Evolutionary conservation across 2,888 invertebrate species (phyloP), one percentile per base, ranked within the genome.

Genomic region (Mesopsocus fuscifrons): DNA sequence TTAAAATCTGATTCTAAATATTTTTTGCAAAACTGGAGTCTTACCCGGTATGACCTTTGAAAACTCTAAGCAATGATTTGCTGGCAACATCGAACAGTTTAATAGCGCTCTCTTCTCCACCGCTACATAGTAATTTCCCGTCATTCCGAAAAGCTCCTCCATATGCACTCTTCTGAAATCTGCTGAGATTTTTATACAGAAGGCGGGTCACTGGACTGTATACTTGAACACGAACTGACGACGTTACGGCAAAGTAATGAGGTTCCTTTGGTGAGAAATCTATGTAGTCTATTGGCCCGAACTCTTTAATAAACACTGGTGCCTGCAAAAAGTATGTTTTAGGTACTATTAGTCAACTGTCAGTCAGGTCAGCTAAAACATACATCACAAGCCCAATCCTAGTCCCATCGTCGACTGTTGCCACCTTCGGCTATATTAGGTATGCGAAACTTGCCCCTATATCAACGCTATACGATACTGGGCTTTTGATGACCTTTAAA

Each of bases 231-330:
- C 85, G 71, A 1, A 85, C 83, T 1, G 92, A 91, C 57, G 84
- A 88, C 43, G 95, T 91, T 15, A 89, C 83, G 5, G 91, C 92
- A 65, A 94, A 85, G 58, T 84, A 77, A 64, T 85, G 73, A 0
- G 94, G 92, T 55, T 87, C 80, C 8, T 78, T 70, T 1, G 88
- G 87, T 47, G 85, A 83, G 57, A 95, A 88, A 58, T 91, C 83
- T 34, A 95, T 72, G 55, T 84, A 80, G 56, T 91, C 88, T 43
- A 97, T 83, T 0, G 85, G 77, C 17, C 89, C 89, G 61, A 83
- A 88, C 61, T 95, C 94, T 60, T 94, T 92, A 0, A 88, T 73
- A 31, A 88, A 67, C 2, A 87, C 81, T 20, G 91, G 88, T 45
- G 74, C 68, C 91, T 83, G 57, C 53, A 60, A 56, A 44, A 20